These are phyloP conservation scores for Gopherus evgoodei DNA, from an alignment of 2,113 vertebrate genomes.

Conservation along the genomic window DNA sequence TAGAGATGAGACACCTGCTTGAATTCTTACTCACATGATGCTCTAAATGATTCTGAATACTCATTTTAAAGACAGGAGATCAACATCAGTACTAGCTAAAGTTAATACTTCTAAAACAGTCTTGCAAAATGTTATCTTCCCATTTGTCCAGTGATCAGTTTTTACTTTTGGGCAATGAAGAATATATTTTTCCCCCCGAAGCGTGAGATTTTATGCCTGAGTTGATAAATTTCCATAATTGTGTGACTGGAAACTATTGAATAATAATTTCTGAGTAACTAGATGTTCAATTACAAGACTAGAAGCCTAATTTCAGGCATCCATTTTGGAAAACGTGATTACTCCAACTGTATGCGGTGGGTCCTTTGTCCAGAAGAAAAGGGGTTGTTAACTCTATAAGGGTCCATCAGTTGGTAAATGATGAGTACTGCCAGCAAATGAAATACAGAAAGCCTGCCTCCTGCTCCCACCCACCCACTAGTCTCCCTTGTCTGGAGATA, in stretches of 20 bases:
- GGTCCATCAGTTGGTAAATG: not conserved
- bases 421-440: not conserved
- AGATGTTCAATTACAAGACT: not conserved
- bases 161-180: not conserved
- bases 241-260: not conserved
- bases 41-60: not conserved
- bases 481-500: not conserved
- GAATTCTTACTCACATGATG: not conserved
- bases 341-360: not conserved
- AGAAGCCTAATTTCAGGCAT: not conserved
- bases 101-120: not conserved
- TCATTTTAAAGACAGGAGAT: not conserved
- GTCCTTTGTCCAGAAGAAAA: not conserved
- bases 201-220: not conserved
- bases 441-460: not conserved
- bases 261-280: not conserved
- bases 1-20: not conserved
- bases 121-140: not conserved
- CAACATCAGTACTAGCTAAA: not conserved
- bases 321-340: not conserved
- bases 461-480: not conserved
- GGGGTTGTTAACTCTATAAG: not conserved
- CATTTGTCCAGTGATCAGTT: not conserved
- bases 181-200: not conserved
- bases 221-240: not conserved